phyloP scores from a whole-genome alignment of 1,140 invertebrate genomes.

The Lysiphlebus fabarum region DNA sequence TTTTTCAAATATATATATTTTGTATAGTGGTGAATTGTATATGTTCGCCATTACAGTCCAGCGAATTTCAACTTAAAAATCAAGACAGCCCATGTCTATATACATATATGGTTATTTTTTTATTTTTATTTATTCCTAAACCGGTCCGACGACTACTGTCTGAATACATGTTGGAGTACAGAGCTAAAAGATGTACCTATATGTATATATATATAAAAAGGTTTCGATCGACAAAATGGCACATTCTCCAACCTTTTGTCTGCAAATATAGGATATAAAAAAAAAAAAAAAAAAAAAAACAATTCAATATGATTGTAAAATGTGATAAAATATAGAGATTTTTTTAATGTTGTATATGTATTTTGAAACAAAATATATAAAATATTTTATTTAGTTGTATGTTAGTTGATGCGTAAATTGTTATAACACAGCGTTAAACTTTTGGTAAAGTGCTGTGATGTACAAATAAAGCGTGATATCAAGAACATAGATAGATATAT shows the following conservation, averaged over 20 bases:
- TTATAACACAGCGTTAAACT: background rate
- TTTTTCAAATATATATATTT: too few relatives aligned
- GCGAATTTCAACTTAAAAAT: slow-evolving; percentile 21
- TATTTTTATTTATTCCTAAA: background rate
- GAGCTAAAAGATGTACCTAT: slow-evolving; percentile 1
- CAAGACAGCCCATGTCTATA: background rate
- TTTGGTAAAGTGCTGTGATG: background rate
- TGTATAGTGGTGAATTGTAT: too few relatives aligned
- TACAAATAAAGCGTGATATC: background rate
- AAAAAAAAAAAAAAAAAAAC: slow-evolving; percentile 1
- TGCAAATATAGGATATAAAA: background rate
- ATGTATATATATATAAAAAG: too few relatives aligned
- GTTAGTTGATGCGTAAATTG: slow-evolving; percentile 5
- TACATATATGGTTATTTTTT: background rate
- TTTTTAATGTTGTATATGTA: background rate
- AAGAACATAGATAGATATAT: slow-evolving; percentile 2
- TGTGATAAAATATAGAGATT: background rate
- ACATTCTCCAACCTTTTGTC: background rate
- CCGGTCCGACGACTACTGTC: slow-evolving; percentile 13
- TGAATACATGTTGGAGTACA: background rate
- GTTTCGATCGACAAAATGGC: background rate
- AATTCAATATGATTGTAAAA: background rate
- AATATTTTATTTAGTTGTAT: background rate
- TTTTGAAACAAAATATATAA: background rate
- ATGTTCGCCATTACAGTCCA: slow-evolving; percentile 46